phyloP scores from a whole-genome alignment of 2,797 vertebrate species.

The Cryptoprocta ferox region DNA sequence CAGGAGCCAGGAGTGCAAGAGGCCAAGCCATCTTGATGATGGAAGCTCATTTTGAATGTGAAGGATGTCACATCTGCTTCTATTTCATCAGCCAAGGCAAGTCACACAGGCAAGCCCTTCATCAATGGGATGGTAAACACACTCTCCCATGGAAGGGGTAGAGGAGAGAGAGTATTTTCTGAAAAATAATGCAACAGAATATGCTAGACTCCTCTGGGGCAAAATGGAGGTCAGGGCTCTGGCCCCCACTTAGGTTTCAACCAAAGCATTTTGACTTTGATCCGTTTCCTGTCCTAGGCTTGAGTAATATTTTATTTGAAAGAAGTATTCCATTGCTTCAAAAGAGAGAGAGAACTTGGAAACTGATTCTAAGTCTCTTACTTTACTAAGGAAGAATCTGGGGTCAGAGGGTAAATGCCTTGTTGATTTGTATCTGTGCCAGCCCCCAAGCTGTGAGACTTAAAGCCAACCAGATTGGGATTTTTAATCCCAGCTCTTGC shows the following conservation, averaged over 20 bases:
- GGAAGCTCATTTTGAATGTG: neutral
- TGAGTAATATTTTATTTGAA: conserved; percentile 49
- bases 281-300: neutral
- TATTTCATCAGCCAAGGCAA: neutral
- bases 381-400: neutral
- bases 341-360: neutral
- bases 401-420: neutral
- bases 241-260: neutral
- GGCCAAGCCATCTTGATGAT: neutral
- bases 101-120: neutral
- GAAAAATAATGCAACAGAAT: neutral
- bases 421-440: neutral
- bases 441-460: neutral
- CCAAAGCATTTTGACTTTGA: neutral
- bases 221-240: neutral
- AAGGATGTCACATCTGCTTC: neutral
- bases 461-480: neutral
- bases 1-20: neutral
- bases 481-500: neutral
- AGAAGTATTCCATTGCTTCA: neutral
- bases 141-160: neutral
- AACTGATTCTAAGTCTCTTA: neutral
- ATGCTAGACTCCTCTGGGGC: neutral
- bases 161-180: neutral
- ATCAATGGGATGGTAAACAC: neutral